A percentile compares a stretch with the other conserved stretches of the same genome.
Evolutionary conservation across 2,888 invertebrate species (phyloP).

Genomic region (Phyto melanocephala): DNA sequence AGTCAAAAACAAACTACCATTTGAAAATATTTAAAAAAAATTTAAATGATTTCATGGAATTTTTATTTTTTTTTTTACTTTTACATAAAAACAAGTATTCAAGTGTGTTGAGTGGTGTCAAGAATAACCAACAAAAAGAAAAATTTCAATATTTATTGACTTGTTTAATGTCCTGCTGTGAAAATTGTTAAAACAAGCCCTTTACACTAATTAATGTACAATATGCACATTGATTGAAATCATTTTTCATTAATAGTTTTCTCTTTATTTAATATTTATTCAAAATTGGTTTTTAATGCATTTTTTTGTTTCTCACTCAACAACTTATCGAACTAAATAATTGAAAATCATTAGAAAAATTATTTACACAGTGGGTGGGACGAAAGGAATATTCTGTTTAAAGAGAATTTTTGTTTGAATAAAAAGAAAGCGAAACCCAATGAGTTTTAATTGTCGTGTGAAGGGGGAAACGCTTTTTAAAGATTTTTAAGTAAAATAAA

Average conservation of each 20-base stretch:
- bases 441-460: neutral
- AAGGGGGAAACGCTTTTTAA: neutral
- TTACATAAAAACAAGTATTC: too few relatives aligned
- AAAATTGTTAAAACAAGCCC: slow-evolving; percentile 43
- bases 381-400: neutral
- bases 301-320: slow-evolving; percentile 1
- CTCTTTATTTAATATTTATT: neutral
- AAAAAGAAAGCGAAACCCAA: neutral
- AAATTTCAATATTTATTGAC: too few relatives aligned
- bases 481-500: neutral
- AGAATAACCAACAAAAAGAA: too few relatives aligned
- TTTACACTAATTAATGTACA: slow-evolving; percentile 51
- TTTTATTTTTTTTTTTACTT: neutral
- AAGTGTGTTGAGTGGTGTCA: too few relatives aligned
- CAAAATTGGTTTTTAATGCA: slow-evolving; percentile 21
- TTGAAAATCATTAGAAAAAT: slow-evolving; percentile 53
- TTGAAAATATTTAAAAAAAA: neutral
- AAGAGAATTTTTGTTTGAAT: neutral
- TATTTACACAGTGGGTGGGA: slow-evolving; percentile 55
- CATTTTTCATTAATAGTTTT: slow-evolving; percentile 24
- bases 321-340: slow-evolving; percentile 24
- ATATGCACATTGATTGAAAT: slow-evolving; percentile 47
- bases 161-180: slow-evolving; percentile 36
- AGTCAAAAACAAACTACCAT: neutral
- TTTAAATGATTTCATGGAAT: neutral